Base-by-base conservation (phyloP, 1,140 invertebrate species). In the Telenomus remus region DNA sequence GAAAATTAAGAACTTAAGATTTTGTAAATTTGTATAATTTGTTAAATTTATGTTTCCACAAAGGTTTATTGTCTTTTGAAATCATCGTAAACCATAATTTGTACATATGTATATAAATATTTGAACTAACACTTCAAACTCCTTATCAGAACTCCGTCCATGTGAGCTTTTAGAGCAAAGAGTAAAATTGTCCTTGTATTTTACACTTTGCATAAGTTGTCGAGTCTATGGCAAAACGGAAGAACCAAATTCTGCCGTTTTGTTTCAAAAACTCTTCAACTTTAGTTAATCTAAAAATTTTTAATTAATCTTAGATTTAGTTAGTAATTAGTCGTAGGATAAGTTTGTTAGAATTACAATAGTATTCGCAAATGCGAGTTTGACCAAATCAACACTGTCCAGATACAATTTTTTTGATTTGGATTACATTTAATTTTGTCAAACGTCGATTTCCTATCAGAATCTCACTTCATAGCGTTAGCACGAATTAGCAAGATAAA, bases 131-230 rank as follows among this genome's bases (percentile, higher is more conserved):
- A 12, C 50, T 9, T 33, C n/a, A n/a, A 66, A 56, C 60, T 71
- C 79, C 82, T 81, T 84, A 82, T 84, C 83, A 84, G 50, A 80
- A 82, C 82, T 85, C 82, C 82, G 83, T 85, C 83, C 83, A 85
- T 68, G 79, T 80, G 80, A 84, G 82, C 82, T 82, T 83, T 84
- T 54, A 0, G 74, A 83, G 82, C 70, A 76, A 79, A 78, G 19
- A 27, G 11, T 56, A 48, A 34, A 44, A 43, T 16, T 35, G 33
- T 70, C 6, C 7, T 19, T 44, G 54, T 39, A n/a, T 16, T 27
- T 27, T 57, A 56, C 55, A 74, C 44, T 81, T 83, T 82, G 81
- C 76, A 84, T 84, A 84, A 82, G 78, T 55, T 27, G 19, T 3
- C 19, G 19, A 27, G 19, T 27, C 19, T 27, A 1, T 6, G 19